A percentile compares a stretch with the other conserved stretches of the same genome.
Conservation (phyloP, 2,888 invertebrate genomes). For the Cerastoderma edule region DNA sequence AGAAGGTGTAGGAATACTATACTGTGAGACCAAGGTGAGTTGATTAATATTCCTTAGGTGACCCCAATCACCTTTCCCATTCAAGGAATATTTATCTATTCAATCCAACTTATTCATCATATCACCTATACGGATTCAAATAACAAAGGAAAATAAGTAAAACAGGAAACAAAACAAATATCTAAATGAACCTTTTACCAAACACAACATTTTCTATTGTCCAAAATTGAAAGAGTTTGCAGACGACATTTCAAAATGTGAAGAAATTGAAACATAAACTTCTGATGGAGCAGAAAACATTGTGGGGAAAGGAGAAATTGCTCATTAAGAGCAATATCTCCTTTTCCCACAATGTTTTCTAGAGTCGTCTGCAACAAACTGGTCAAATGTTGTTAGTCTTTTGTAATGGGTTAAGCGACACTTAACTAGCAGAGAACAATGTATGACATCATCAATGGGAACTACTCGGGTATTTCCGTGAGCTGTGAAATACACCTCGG, state of each 20-base stretch:
- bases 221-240: neutral
- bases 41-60: neutral
- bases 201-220: neutral
- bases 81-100: neutral
- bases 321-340: neutral
- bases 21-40: neutral
- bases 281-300: neutral
- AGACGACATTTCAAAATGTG: neutral
- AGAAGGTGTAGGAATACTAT: neutral
- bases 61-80: neutral
- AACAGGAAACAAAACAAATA: too few relatives aligned
- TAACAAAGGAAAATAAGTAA: too few relatives aligned
- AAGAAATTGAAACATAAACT: neutral
- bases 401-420: too few relatives aligned
- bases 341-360: constrained; percentile 7
- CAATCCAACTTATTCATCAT: neutral
- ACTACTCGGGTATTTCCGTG: neutral
- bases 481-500: neutral
- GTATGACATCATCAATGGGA: neutral
- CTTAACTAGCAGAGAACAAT: neutral
- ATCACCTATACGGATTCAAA: neutral
- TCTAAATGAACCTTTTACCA: neutral
- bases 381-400: too few relatives aligned
- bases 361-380: too few relatives aligned
- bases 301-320: neutral